Evolutionary conservation across 2,113 vertebrate species (phyloP), one percentile per base, ranked within the genome.

Genomic region (Camelus dromedarius): DNA sequence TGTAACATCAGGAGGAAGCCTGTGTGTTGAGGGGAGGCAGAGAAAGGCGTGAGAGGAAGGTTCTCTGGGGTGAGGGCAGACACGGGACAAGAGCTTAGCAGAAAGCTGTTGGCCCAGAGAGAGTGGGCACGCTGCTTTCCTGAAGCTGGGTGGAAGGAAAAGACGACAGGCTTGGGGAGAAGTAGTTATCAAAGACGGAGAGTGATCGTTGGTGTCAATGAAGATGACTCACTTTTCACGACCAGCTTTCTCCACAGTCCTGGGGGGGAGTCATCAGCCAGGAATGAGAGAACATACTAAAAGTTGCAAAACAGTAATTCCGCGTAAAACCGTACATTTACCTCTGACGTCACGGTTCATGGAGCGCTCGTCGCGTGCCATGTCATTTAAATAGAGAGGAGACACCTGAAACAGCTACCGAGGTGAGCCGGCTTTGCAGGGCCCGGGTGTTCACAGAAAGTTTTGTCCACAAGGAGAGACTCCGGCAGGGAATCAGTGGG

Each of bases 241-340:
- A 14, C 22, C 18, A 30, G 42, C 10, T 42, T 24, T 76, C 42
- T 81, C 28, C 18, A 3, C 56, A 38, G 15, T 32, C 26, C 48
- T 22, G 15, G 4, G 28, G 32, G 30, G 16, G 50, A 16, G 11
- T 7, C 14, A 12, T 12, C 67, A 35, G 69, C 6, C 62, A 22
- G 54, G 13, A 75, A 67, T 5, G 15, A 76, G 66, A 50, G 54
- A 66, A 24, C 18, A 14, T 6, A 60, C 69, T 64, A 8, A 19
- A 70, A n/a, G 46, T 18, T 38, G 54, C 58, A 72, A 83, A 89
- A 26, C 3, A 52, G 28, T 26, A 11, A 76, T 70, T 32, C 28
- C 54, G 15, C 13, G 1, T 5, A 30, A 50, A 14, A 0, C 13
- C 0, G 0, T 11, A 1, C 52, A 5, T 54, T 58, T 11, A 16